phyloP scores from a whole-genome alignment of 2,113 vertebrate genomes.

The Gymnogyps californianus region DNA sequence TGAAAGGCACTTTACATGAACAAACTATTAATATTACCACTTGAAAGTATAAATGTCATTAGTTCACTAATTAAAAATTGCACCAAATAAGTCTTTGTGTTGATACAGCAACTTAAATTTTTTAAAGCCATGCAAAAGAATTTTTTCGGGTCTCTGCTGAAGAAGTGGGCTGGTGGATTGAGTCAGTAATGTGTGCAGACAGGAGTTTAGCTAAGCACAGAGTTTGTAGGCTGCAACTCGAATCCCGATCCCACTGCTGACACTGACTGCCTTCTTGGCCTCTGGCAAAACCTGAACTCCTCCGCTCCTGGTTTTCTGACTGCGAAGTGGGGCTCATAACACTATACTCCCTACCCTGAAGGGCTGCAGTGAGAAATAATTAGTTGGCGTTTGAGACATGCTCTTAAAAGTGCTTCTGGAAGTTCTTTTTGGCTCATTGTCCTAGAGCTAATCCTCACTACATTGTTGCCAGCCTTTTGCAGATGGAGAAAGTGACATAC shows the following conservation, averaged over 20 bases:
- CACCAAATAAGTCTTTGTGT: not conserved
- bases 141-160: not conserved
- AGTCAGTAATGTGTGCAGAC: not conserved
- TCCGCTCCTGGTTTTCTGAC: not conserved
- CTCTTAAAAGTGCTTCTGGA: constrained; percentile 2
- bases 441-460: not conserved
- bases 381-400: not conserved
- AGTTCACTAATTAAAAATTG: not conserved
- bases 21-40: not conserved
- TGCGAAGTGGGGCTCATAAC: not conserved
- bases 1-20: not conserved
- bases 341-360: not conserved
- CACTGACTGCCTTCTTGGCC: not conserved
- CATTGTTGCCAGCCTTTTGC: not conserved
- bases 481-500: not conserved
- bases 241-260: not conserved
- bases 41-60: not conserved
- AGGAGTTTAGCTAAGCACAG: not conserved
- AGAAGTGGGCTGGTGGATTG: not conserved
- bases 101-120: not conserved
- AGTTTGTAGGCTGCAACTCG: not conserved
- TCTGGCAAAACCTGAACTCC: not conserved
- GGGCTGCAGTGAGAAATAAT: not conserved
- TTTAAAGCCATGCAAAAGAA: not conserved
- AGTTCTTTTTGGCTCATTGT: not conserved